These are phyloP conservation scores for Pseudonaja textilis DNA, from an alignment of 2,113 vertebrate genomes.

Conservation along the genomic window DNA sequence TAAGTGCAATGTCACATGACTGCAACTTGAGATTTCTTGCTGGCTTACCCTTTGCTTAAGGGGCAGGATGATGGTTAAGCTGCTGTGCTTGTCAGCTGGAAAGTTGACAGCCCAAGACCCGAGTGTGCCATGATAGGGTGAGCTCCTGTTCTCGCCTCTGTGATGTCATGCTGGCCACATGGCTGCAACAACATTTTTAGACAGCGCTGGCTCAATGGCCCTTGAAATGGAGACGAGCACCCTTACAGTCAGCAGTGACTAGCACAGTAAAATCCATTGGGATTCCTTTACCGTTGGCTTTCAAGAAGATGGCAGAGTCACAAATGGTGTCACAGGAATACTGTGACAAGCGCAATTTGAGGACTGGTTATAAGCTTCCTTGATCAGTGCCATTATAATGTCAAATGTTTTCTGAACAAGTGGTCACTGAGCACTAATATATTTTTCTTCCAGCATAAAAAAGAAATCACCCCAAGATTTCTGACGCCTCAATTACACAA, in stretches of 20 bases:
- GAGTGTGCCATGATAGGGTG: rapidly evolving
- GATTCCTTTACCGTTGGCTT: not conserved
- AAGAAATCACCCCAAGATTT: not conserved
- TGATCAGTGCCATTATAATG: not conserved
- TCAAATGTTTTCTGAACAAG: not conserved
- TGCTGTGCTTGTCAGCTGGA: not conserved
- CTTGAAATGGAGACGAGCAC: not conserved
- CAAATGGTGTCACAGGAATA: not conserved
- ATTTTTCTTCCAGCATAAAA: not conserved
- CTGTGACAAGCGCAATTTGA: not conserved
- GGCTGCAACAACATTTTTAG: not conserved
- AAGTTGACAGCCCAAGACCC: not conserved
- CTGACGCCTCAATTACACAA: not conserved
- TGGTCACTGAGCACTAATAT: not conserved
- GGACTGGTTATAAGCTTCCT: not conserved
- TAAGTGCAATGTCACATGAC: not conserved
- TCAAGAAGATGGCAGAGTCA: not conserved
- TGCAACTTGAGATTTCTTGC: not conserved
- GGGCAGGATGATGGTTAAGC: not conserved
- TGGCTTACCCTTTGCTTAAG: not conserved
- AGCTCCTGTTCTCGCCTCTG: not conserved
- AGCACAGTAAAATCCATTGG: not conserved
- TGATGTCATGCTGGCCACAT: not conserved
- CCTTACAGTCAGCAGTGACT: not conserved
- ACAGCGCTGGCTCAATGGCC: not conserved